Percentiles rank a stretch among this genome's conserved stretches.
phyloP scores from a whole-genome alignment of 2,888 invertebrate genomes.

The Bedellia somnulentella region DNA sequence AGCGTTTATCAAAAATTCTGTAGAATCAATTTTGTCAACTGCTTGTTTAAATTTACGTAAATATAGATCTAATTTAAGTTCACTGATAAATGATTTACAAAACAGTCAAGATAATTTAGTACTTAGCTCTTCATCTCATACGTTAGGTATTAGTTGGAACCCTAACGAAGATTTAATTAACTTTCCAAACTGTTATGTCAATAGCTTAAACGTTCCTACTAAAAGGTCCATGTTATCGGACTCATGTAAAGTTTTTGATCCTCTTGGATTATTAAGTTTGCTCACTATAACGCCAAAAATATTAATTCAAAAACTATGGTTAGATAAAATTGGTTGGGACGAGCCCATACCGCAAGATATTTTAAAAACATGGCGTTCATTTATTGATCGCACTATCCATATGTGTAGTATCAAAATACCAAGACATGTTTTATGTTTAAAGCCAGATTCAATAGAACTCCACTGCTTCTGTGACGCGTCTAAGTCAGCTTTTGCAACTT shows the following conservation, averaged over 20 bases:
- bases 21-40: background rate
- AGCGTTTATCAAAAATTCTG: background rate
- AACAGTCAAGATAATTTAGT: background rate
- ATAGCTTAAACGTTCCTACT: background rate
- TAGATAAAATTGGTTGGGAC: background rate
- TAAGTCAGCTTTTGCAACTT: background rate
- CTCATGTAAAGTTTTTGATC: too few species aligned
- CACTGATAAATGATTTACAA: background rate
- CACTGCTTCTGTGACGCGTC: background rate
- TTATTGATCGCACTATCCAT: background rate
- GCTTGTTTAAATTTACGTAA: slow-evolving; percentile 3
- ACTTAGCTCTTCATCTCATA: background rate
- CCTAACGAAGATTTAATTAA: background rate
- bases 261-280: too few species aligned
- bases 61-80: background rate
- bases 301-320: slow-evolving; percentile 3
- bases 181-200: background rate
- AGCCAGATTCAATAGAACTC: background rate
- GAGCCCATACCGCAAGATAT: background rate
- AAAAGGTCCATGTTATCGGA: slow-evolving; percentile 4
- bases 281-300: slow-evolving; percentile 1
- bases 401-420: background rate
- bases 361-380: background rate
- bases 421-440: background rate
- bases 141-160: background rate